Percentiles rank a stretch among this genome's conserved stretches.
Evolutionary conservation across 2,888 invertebrate species (phyloP).

Genomic region (Drosophila vallismaia): DNA sequence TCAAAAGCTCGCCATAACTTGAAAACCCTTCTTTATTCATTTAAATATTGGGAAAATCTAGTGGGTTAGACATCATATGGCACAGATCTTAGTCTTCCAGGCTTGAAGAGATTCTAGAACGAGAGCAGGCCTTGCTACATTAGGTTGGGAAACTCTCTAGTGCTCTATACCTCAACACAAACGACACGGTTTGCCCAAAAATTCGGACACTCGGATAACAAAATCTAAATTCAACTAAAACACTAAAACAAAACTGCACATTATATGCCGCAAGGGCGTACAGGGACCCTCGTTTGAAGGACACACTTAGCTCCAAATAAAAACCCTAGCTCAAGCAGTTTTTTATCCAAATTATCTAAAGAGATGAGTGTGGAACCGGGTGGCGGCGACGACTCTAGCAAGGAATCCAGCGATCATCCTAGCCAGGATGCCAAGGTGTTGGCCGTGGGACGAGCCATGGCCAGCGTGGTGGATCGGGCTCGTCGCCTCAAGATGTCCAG

Average conservation of each 20-base stretch:
- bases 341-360: neutral
- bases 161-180: neutral
- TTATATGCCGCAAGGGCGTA: neutral
- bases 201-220: neutral
- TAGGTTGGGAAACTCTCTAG: neutral
- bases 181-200: neutral
- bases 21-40: neutral
- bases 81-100: no score
- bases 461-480: conserved; percentile 45
- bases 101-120: neutral
- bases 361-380: conserved; percentile 19
- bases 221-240: neutral
- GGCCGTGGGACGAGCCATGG: conserved; percentile 38
- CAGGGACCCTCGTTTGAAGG: neutral
- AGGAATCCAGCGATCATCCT: neutral
- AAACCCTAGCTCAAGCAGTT: neutral
- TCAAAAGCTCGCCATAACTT: neutral
- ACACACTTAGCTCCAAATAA: neutral
- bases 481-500: conserved; percentile 45
- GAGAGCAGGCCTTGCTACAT: neutral
- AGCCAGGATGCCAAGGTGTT: conserved; percentile 15
- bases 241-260: neutral
- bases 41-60: neutral
- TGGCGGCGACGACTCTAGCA: neutral
- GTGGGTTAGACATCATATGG: no score